Evolutionary conservation across 37 sponge, comb jelly and placozoan genomes (phyloP), one percentile per base, ranked within the genome.

Genomic region (Mnemiopsis leidyi): DNA sequence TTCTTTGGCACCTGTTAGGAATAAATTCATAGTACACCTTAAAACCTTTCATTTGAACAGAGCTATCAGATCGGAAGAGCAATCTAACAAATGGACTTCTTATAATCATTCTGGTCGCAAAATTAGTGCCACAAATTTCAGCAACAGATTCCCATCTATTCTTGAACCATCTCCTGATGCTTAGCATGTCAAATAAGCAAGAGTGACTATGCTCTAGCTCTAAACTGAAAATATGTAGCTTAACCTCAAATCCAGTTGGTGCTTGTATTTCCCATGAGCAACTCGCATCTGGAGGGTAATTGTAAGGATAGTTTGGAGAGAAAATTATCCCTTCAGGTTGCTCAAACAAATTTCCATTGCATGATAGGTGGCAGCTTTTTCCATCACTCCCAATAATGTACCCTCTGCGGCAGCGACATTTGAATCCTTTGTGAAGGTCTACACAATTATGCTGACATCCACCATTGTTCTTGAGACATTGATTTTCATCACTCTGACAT

Each of bases 351-450:
- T 48, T 5, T 1, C 36, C 30, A 79, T 79, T 35, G 21, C 82
- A 79, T 1, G 37, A 36, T 16, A 79, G 21, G 21, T 29, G 20
- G 29, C 82, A 79, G 3, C 37, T 79, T 79, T 32, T 79, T 36
- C 82, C 82, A 79, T 79, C 82, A 69, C 73, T 69, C 29, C 73
- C 73, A 79, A 35, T 34, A 23, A 79, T 1, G 21, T 34, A 79
- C 3, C 82, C 82, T 35, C 36, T 23, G 7, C 37, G 23, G 21
- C 82, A 79, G 7, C 36, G 23, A 79, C 82, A 79, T 29, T 33
- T 79, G 23, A 13, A 20, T 36, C 82, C 82, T 5, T 35, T 32
- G 36, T 32, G 82, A 35, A 79, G 82, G 9, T 79, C 82, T 1
- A 79, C 29, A 33, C 82, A 79, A 1, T 34, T 36, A 35, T 79